Percentiles rank a stretch among this genome's conserved stretches.
Conservation (phyloP, 2,888 invertebrate genomes). For the Plagodis pulveraria region DNA sequence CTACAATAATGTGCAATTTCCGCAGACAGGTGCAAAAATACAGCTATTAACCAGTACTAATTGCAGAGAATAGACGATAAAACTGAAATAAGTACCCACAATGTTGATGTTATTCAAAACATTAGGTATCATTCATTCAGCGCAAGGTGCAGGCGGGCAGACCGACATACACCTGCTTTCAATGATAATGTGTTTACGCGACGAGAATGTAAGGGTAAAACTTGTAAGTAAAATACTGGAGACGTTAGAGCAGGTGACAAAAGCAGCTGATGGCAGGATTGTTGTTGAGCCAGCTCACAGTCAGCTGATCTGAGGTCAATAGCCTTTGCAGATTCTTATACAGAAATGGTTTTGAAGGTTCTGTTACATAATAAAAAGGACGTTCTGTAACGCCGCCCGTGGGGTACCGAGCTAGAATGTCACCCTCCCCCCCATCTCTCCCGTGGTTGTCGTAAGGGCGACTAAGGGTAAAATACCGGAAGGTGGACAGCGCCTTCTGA, state of each 20-base stretch:
- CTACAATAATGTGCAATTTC: too few species aligned
- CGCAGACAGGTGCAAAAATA: too few species aligned
- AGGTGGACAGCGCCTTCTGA: too few species aligned
- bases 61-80: slow-evolving; percentile 14
- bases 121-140: slow-evolving; percentile 31
- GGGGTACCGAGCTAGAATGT: too few species aligned
- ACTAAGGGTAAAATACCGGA: too few species aligned
- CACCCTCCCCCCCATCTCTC: too few species aligned
- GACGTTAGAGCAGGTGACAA: slow-evolving; percentile 16
- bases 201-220: slow-evolving; percentile 24
- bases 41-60: too few species aligned
- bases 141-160: slow-evolving; percentile 45
- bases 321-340: slow-evolving; percentile 3
- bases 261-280: slow-evolving; percentile 15
- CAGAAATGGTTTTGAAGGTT: too few species aligned
- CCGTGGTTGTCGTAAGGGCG: too few species aligned
- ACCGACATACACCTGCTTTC: slow-evolving; percentile 40
- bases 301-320: slow-evolving; percentile 13
- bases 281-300: not conserved
- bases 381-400: too few species aligned
- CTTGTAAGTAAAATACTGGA: slow-evolving; percentile 8
- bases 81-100: slow-evolving; percentile 10
- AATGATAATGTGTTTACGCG: slow-evolving; percentile 35
- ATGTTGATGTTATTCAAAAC: slow-evolving; percentile 28
- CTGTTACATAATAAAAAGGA: too few species aligned